phyloP scores from a whole-genome alignment of 2,113 vertebrate species.

The Trinectes maculatus region DNA sequence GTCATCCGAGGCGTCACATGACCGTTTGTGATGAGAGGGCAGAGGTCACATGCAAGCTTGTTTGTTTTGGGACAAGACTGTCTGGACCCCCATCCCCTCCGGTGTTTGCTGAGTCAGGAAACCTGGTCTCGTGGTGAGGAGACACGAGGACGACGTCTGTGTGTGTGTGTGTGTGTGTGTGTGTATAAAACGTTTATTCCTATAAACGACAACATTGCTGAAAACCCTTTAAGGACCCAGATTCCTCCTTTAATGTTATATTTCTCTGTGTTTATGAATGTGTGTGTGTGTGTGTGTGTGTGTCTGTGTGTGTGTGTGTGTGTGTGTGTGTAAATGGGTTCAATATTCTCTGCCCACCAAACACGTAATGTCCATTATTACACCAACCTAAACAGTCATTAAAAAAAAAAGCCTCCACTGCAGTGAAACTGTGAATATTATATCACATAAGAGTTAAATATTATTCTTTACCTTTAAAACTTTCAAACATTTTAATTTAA shows the following conservation, averaged over 20 bases:
- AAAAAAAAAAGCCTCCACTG: too few relatives aligned
- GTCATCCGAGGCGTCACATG: constrained; percentile 51
- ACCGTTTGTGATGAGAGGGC: constrained; percentile 39
- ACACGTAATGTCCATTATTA: too few relatives aligned
- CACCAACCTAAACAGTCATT: too few relatives aligned
- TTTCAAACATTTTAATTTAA: too few relatives aligned
- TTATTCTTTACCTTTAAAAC: too few relatives aligned
- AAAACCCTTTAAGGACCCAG: too few relatives aligned
- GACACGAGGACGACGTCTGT: background rate
- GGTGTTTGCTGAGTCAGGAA: constrained; percentile 5
- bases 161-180: background rate
- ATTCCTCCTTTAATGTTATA: background rate
- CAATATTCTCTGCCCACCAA: too few relatives aligned
- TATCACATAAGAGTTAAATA: too few relatives aligned
- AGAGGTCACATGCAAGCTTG: constrained; percentile 16
- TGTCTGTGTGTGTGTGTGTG: background rate
- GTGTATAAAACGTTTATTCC: background rate
- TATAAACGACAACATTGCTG: too few relatives aligned
- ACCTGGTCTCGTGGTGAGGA: background rate
- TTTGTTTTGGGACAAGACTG: constrained; percentile 52
- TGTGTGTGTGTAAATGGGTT: constrained; percentile 5
- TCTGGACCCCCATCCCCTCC: constrained; percentile 3
- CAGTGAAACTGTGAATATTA: too few relatives aligned
- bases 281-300: background rate
- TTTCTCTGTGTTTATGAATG: background rate